A percentile compares a stretch with the other conserved stretches of the same genome.
phyloP scores from a whole-genome alignment of 2,113 vertebrate genomes.

The Synchiropus splendidus region DNA sequence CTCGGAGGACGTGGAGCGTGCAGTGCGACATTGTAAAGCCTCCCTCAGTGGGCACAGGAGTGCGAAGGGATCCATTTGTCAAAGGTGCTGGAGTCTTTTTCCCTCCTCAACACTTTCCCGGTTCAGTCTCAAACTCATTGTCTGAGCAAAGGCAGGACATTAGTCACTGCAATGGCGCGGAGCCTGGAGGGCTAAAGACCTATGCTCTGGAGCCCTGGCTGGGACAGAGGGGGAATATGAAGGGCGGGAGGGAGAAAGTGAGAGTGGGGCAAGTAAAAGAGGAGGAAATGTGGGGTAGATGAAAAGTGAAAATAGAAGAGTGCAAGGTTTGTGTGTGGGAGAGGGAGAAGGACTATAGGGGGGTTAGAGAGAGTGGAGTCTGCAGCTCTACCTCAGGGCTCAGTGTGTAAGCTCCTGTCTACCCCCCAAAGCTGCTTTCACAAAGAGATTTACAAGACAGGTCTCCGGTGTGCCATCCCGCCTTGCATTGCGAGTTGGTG shows the following conservation, averaged over 20 bases:
- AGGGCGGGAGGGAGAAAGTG: slow-evolving; percentile 14
- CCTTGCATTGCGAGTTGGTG: slow-evolving; percentile 44
- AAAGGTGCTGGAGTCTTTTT: slow-evolving; percentile 74
- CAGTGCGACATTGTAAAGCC: slow-evolving; percentile 71
- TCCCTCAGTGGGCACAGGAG: slow-evolving; percentile 78
- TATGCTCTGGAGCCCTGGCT: slow-evolving; percentile 31
- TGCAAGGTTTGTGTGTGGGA: not conserved
- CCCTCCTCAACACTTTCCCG: slow-evolving; percentile 58
- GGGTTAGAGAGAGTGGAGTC: slow-evolving; percentile 52
- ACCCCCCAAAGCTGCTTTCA: slow-evolving; percentile 72
- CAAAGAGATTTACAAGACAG: slow-evolving; percentile 75
- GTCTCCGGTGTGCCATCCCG: slow-evolving; percentile 60
- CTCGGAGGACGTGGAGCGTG: slow-evolving; percentile 52
- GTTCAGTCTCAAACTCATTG: slow-evolving; percentile 83
- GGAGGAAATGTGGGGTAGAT: slow-evolving; percentile 33
- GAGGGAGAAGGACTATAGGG: slow-evolving; percentile 9
- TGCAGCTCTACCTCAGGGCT: slow-evolving; percentile 62
- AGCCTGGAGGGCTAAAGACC: slow-evolving; percentile 70
- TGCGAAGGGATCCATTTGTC: slow-evolving; percentile 91
- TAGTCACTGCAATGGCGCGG: slow-evolving; percentile 84
- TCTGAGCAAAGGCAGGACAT: slow-evolving; percentile 82
- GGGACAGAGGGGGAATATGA: slow-evolving; percentile 18
- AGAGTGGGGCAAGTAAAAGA: slow-evolving; percentile 29
- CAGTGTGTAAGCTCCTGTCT: slow-evolving; percentile 67
- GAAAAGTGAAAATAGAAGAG: slow-evolving; percentile 18